phyloP scores from a whole-genome alignment of 2,888 invertebrate genomes.

The Ophioninae sp. region DNA sequence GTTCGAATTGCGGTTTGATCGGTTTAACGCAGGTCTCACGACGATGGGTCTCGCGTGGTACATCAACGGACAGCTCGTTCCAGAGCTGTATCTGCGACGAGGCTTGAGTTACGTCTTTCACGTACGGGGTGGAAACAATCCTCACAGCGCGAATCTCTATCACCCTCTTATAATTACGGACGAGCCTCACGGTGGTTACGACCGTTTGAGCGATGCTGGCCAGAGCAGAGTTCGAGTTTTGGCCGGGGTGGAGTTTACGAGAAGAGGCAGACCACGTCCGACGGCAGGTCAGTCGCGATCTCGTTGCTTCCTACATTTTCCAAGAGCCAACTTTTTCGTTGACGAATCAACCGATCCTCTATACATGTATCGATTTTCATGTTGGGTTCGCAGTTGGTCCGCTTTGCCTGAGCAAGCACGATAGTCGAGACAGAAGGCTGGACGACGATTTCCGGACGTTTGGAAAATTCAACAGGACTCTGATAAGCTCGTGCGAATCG shows the following conservation, averaged over 20 bases:
- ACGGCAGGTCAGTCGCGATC: slow-evolving; percentile 83
- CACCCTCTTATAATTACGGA: slow-evolving; percentile 95
- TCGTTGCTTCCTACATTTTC: not conserved
- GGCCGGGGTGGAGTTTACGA: slow-evolving; percentile 91
- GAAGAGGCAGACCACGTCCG: slow-evolving; percentile 90
- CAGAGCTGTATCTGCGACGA: slow-evolving; percentile 92
- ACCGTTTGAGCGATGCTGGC: slow-evolving; percentile 87
- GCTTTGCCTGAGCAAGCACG: slow-evolving; percentile 88
- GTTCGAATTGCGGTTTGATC: not conserved
- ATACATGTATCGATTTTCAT: too few species aligned
- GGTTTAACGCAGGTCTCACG: slow-evolving; percentile 83
- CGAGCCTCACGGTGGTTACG: slow-evolving; percentile 92
- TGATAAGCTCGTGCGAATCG: slow-evolving; percentile 87
- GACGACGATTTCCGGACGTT: slow-evolving; percentile 91
- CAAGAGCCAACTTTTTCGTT: not conserved
- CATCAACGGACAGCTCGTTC: slow-evolving; percentile 93
- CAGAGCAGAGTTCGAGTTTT: slow-evolving; percentile 88
- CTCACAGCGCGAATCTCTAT: slow-evolving; percentile 91
- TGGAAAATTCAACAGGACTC: slow-evolving; percentile 91
- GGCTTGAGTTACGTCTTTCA: slow-evolving; percentile 92
- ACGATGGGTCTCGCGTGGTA: slow-evolving; percentile 93
- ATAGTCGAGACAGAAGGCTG: slow-evolving; percentile 87
- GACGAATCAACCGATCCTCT: not conserved
- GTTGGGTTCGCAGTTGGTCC: slow-evolving; percentile 86
- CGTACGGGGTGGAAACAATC: slow-evolving; percentile 93